Percentiles rank a stretch among this genome's conserved stretches.
Evolutionary conservation across 2,888 invertebrate genomes (phyloP).

Genomic region (Baccha elongata): DNA sequence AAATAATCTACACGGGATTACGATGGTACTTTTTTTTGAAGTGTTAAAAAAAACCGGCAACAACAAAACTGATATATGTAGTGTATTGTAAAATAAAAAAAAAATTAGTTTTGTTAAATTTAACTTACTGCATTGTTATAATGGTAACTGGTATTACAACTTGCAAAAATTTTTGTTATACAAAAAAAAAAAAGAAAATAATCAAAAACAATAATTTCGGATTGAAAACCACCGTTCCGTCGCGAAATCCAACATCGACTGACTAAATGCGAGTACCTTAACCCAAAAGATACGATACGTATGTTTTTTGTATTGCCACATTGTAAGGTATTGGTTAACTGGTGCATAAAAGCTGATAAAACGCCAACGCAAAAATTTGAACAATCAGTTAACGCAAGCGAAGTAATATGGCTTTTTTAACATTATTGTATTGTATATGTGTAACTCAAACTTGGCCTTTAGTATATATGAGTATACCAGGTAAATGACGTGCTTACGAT

Average conservation of each 20-base stretch:
- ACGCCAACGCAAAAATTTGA: no score
- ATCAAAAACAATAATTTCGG: not conserved
- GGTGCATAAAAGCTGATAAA: no score
- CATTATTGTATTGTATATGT: no score
- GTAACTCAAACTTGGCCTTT: no score
- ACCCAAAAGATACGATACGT: constrained; percentile 2
- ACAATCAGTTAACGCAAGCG: no score
- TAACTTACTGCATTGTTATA: constrained; percentile 25
- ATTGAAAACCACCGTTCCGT: constrained; percentile 35
- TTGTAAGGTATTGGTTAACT: constrained; percentile 27
- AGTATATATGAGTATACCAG: no score
- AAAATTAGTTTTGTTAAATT: not conserved
- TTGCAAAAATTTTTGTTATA: not conserved
- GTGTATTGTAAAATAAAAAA: not conserved
- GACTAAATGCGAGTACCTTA: constrained; percentile 43
- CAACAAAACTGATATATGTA: not conserved
- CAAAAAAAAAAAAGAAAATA: not conserved
- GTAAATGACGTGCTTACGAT: no score
- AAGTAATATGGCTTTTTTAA: not conserved
- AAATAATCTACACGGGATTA: no score
- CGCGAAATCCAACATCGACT: constrained; percentile 48
- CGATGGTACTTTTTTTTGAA: no score
- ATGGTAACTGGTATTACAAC: not conserved
- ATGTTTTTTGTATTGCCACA: constrained; percentile 20
- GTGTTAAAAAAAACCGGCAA: constrained; percentile 6